A percentile compares a stretch with the other conserved stretches of the same genome.
These are phyloP conservation scores for Neomonachus schauinslandi DNA, from an alignment of 2,113 vertebrate species.

Conservation along the genomic window DNA sequence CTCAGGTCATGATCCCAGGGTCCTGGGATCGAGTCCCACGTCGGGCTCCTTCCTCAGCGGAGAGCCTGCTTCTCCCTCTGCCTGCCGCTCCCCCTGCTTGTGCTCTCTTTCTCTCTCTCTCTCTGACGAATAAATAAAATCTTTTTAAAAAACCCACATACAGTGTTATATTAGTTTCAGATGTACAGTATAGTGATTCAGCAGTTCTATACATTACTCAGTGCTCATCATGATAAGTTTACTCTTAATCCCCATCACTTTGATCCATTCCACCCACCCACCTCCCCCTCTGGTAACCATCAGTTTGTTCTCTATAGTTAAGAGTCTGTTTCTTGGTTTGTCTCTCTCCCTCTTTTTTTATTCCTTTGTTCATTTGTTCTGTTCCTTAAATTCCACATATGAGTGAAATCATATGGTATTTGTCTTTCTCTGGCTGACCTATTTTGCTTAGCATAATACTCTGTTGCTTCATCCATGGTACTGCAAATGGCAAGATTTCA, in stretches of 20 bases:
- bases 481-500: neutral
- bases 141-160: neutral
- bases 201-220: neutral
- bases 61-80: no score
- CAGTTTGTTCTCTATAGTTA: neutral
- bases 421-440: neutral
- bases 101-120: no score
- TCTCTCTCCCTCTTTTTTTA: neutral
- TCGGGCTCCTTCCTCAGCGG: no score
- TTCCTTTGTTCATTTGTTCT: neutral
- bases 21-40: no score
- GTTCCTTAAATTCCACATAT: neutral
- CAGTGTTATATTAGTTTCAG: neutral
- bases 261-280: neutral
- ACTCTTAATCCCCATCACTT: neutral
- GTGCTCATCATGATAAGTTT: neutral
- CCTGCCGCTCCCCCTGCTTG: no score
- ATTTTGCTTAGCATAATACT: neutral
- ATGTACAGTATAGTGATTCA: neutral
- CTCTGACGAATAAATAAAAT: no score
- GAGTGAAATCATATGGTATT: neutral
- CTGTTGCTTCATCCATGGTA: neutral
- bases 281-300: neutral
- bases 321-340: neutral
- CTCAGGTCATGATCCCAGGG: no score